A percentile compares a stretch with the other conserved stretches of the same genome.
Evolutionary conservation across 2,888 invertebrate species (phyloP).

Genomic region (Pristionchus entomophagus): DNA sequence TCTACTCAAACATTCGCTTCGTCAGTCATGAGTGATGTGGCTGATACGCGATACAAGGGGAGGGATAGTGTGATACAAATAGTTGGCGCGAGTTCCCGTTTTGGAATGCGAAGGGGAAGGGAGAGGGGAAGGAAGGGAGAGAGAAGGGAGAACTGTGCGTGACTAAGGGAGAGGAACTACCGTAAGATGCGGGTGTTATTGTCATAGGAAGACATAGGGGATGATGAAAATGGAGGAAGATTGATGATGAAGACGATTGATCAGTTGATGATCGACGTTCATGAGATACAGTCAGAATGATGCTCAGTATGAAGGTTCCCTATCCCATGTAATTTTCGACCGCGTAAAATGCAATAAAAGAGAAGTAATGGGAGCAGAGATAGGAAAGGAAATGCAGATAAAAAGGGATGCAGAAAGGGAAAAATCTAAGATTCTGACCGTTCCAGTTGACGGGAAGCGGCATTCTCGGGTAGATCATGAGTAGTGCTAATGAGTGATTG

Average conservation of each 20-base stretch:
- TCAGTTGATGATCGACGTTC: no score
- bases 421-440: no score
- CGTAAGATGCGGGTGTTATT: conserved; percentile 13
- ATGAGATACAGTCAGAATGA: no score
- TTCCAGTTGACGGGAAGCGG: not conserved
- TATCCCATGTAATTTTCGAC: not conserved
- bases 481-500: not conserved
- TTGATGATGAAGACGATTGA: conserved; percentile 10
- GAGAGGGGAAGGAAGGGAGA: not conserved
- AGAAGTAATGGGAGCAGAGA: not conserved
- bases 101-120: not conserved
- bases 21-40: not conserved
- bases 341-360: not conserved
- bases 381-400: not conserved
- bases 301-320: no score
- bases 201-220: not conserved
- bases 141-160: conserved; percentile 2
- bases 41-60: not conserved
- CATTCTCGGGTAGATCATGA: not conserved
- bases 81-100: conserved; percentile 31
- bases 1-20: not conserved
- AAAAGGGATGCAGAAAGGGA: not conserved
- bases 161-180: conserved; percentile 23
- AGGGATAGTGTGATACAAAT: conserved; percentile 29
- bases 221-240: conserved; percentile 21